Conservation (phyloP, 2,113 vertebrate species). For the Gymnobelideus leadbeateri region DNA sequence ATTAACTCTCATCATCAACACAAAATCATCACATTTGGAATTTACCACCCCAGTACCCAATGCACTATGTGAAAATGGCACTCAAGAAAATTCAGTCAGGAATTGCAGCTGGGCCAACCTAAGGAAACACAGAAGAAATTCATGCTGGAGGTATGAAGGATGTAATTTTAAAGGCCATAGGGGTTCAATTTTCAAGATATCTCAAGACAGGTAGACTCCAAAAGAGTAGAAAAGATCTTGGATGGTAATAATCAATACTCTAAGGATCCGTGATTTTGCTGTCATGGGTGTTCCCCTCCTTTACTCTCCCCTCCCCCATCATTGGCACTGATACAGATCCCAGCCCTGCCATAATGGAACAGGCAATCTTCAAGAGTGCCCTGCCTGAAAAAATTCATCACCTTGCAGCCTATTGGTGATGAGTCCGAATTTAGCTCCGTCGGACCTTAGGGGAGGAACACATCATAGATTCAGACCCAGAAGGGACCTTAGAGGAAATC, state of each 20-base stretch:
- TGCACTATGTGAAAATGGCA: neutral
- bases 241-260: neutral
- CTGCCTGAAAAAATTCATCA: neutral
- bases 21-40: neutral
- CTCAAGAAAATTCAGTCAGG: neutral
- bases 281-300: neutral
- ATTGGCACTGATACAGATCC: neutral
- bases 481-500: neutral
- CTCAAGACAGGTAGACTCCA: neutral
- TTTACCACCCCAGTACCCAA: neutral
- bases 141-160: neutral
- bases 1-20: neutral
- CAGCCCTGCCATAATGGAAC: neutral
- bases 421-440: neutral
- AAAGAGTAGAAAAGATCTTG: neutral
- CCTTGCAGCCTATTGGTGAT: neutral
- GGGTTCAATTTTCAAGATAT: neutral
- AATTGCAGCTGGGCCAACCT: neutral
- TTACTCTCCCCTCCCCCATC: neutral
- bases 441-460: neutral
- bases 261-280: neutral
- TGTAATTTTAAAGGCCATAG: neutral
- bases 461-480: neutral
- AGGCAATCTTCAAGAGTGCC: neutral
- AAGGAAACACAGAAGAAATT: neutral